These are phyloP conservation scores for Eurytoma californica DNA, from an alignment of 2,888 invertebrate species.

Conservation along the genomic window DNA sequence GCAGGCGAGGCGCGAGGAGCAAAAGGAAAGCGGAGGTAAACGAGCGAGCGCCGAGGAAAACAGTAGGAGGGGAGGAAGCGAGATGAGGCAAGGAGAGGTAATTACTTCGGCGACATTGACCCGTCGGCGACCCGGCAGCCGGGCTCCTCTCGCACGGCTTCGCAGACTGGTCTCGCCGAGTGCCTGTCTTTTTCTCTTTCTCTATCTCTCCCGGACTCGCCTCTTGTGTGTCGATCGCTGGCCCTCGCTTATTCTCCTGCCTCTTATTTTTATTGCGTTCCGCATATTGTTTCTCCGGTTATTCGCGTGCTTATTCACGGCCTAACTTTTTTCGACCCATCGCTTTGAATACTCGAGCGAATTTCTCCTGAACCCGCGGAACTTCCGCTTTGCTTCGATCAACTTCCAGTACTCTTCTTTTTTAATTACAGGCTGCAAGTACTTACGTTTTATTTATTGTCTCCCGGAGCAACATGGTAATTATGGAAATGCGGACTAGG, in stretches of 20 bases:
- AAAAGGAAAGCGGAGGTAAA: conserved; percentile 50
- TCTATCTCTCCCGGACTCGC: conserved; percentile 1
- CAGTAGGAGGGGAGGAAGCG: conserved; percentile 48
- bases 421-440: too few species aligned
- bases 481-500: too few species aligned
- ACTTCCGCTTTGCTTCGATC: too few species aligned
- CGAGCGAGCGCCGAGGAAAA: conserved; percentile 51
- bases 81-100: conserved; percentile 63
- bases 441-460: too few species aligned
- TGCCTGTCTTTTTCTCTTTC: conserved; percentile 43
- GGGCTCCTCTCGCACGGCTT: conserved; percentile 56
- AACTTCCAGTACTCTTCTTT: too few species aligned
- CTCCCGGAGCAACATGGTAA: too few species aligned
- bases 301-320: background rate
- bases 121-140: conserved; percentile 71
- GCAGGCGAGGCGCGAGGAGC: conserved; percentile 6
- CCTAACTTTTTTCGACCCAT: background rate
- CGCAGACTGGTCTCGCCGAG: background rate
- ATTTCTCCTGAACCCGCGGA: too few species aligned
- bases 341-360: too few species aligned
- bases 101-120: conserved; percentile 74
- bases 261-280: background rate
- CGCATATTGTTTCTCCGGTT: background rate
- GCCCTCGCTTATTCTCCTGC: background rate
- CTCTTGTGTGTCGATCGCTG: conserved; percentile 6